Percentiles rank a stretch among this genome's conserved stretches.
Conservation (phyloP, 2,888 invertebrate genomes). For the Drosophila siamana region DNA sequence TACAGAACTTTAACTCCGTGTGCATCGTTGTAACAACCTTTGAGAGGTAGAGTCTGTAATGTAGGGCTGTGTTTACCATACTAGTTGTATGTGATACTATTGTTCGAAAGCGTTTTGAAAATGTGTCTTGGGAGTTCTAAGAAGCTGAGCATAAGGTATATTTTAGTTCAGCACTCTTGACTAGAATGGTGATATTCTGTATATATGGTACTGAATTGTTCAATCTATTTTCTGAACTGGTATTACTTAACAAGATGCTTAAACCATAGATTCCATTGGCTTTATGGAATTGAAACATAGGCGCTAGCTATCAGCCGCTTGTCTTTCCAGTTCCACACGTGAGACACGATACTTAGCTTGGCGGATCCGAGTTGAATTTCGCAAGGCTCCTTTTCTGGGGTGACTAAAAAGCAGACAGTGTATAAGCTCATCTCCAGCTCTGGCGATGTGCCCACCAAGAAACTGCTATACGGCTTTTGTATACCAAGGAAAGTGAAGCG, state of each 20-base stretch:
- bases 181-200: neutral
- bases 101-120: neutral
- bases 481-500: slow-evolving; percentile 71
- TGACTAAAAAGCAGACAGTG: slow-evolving; percentile 77
- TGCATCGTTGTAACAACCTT: neutral
- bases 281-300: slow-evolving; percentile 57
- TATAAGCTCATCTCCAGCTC: slow-evolving; percentile 80
- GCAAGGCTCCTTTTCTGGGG: slow-evolving; percentile 70
- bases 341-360: slow-evolving; percentile 67
- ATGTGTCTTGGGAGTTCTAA: neutral
- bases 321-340: slow-evolving; percentile 76
- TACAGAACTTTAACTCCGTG: too few species aligned
- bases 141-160: neutral
- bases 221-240: neutral
- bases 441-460: slow-evolving; percentile 79
- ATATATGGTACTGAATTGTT: neutral
- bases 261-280: neutral
- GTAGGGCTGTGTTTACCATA: too few species aligned
- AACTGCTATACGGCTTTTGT: slow-evolving; percentile 64
- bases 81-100: too few species aligned
- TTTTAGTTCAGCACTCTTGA: neutral
- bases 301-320: slow-evolving; percentile 73
- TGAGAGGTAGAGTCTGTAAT: neutral
- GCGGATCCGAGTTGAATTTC: slow-evolving; percentile 70
- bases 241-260: neutral